Evolutionary conservation across 2,888 invertebrate genomes (phyloP), one percentile per base, ranked within the genome.

Genomic region (Gasteruption jaculator): DNA sequence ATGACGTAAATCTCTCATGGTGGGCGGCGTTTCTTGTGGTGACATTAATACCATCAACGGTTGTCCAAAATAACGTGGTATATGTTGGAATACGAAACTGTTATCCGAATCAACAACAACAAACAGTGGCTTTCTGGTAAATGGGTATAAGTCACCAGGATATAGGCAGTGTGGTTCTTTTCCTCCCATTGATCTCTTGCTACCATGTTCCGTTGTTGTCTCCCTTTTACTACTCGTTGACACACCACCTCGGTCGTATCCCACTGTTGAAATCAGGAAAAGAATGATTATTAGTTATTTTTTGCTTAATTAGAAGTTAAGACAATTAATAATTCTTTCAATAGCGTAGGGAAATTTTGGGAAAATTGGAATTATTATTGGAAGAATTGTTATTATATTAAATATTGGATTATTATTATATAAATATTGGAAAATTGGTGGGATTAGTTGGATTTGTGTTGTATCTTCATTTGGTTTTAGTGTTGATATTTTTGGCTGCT

Each of bases 81-180:
- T 85, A 68, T 90, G 86, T 76, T 91, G 85, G 74, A 91, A 92
- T 53, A 90, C 87, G 71, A 85, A 86, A 63, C 92, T 92, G 75
- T 94, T 95, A 74, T 94, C 91, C 52, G 94, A 94, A 72, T 96
- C 96, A 54, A 96, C 85, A 51, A 96, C 87, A 45, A 95, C 79
- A 74, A 95, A 92, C 48, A 95, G 77, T 21, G 96, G 95, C 62
- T 90, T 85, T 57, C 96, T 80, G 12, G 92, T 91, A 74, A 89
- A 95, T 2, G 94, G 90, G 70, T 88, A 87, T 48, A 96, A 74
- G 72, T 96, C 96, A 46, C 92, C 94, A 20, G 95, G 95, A 71
- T 94, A 91, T 51, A 96, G 76, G 68, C 88, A 85, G 67, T 85
- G 84, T 31, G 78, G 79, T 63, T 86, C 86, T 67, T 83, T 86